Percentiles rank a stretch among this genome's conserved stretches.
These are phyloP conservation scores for Dasypus novemcinctus DNA, from an alignment of 2,113 vertebrate genomes.

Conservation along the genomic window DNA sequence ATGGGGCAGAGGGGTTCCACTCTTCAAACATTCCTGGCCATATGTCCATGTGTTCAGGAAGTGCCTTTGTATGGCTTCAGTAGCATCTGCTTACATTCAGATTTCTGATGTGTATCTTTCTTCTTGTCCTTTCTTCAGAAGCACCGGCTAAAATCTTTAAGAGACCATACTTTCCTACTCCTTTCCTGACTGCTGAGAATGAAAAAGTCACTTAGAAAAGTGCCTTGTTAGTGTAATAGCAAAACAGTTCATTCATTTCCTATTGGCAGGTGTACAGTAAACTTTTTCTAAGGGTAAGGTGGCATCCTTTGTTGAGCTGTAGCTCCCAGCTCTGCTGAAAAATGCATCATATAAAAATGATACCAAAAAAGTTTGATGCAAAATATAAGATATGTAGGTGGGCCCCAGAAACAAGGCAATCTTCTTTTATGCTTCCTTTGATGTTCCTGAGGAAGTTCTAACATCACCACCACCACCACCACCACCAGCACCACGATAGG, in stretches of 20 bases:
- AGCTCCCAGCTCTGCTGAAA: background rate
- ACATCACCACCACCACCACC: background rate
- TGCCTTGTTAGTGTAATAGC: background rate
- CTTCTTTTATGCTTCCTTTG: background rate
- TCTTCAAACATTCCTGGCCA: too few relatives aligned
- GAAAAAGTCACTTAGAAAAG: background rate
- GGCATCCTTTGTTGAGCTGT: background rate
- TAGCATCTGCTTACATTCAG: background rate
- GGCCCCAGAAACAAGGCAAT: background rate
- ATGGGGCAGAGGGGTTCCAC: rapidly evolving
- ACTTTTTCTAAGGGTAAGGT: background rate
- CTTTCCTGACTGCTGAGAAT: background rate
- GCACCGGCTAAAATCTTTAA: background rate
- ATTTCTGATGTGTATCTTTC: background rate
- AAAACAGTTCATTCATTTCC: background rate
- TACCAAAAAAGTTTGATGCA: background rate
- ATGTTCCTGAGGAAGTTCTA: background rate
- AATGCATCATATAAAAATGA: background rate
- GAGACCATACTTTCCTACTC: background rate
- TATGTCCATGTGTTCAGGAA: rapidly evolving
- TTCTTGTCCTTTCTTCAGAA: background rate
- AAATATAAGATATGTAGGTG: background rate
- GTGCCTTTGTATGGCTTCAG: rapidly evolving
- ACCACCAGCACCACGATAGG: background rate
- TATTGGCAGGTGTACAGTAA: background rate